Percentiles rank a stretch among this genome's conserved stretches.
These are phyloP conservation scores for Lethrus apterus DNA, from an alignment of 1,140 invertebrate genomes.

Conservation along the genomic window DNA sequence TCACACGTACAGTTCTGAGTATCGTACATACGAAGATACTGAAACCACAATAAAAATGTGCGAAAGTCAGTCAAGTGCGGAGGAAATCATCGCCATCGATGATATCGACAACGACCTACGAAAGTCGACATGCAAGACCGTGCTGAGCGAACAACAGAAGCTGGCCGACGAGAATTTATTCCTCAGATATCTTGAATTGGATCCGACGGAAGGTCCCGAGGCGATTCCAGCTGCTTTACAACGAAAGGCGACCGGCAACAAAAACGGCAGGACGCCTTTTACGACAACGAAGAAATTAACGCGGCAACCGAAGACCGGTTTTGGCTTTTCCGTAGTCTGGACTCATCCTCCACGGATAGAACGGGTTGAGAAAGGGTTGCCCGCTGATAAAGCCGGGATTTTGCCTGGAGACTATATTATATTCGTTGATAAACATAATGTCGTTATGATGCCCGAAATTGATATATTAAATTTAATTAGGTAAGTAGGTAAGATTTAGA, in stretches of 20 bases:
- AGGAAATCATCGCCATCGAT: slow-evolving; percentile 37
- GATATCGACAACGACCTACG: slow-evolving; percentile 30
- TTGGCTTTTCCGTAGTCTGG: slow-evolving; percentile 87
- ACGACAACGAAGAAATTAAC: slow-evolving; percentile 64
- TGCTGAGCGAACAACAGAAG: slow-evolving; percentile 50
- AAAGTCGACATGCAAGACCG: slow-evolving; percentile 26
- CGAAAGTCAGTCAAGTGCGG: slow-evolving; percentile 36
- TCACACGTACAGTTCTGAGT: slow-evolving; percentile 11
- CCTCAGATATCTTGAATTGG: slow-evolving; percentile 66
- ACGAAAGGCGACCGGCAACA: slow-evolving; percentile 43
- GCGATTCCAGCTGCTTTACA: slow-evolving; percentile 45
- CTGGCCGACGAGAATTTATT: slow-evolving; percentile 67
- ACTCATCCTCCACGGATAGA: slow-evolving; percentile 84
- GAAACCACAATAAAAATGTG: slow-evolving; percentile 26
- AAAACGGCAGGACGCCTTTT: slow-evolving; percentile 71
- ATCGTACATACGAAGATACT: slow-evolving; percentile 16
- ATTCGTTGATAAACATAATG: slow-evolving; percentile 77
- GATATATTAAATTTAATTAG: slow-evolving; percentile 75
- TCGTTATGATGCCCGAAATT: slow-evolving; percentile 71
- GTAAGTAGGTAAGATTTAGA: slow-evolving; percentile 43
- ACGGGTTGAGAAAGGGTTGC: slow-evolving; percentile 71
- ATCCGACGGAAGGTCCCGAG: slow-evolving; percentile 54
- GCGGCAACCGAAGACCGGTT: slow-evolving; percentile 53
- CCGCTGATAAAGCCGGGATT: slow-evolving; percentile 71
- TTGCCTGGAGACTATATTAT: slow-evolving; percentile 78